These are phyloP conservation scores for Mormyrus iriodes DNA, from an alignment of 2,113 vertebrate species.

Conservation along the genomic window DNA sequence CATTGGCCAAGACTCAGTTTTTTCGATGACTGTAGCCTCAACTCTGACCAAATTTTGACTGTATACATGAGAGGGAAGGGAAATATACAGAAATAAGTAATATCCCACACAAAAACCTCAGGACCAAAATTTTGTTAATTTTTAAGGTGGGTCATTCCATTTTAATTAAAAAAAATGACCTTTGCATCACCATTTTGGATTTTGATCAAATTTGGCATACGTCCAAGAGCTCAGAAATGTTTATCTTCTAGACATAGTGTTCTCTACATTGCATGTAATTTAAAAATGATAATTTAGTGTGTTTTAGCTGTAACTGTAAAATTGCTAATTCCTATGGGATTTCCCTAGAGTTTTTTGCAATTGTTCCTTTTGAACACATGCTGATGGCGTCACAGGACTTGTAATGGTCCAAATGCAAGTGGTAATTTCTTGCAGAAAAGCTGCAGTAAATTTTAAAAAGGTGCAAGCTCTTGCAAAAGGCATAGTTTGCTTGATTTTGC, in stretches of 20 bases:
- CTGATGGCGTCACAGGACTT: too few relatives aligned
- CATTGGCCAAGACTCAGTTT: constrained; percentile 74
- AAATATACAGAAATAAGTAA: background rate
- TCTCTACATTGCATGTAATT: background rate
- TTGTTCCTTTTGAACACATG: background rate
- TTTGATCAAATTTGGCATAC: background rate
- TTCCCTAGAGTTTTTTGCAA: background rate
- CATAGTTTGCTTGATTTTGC: too few relatives aligned
- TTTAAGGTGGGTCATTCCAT: background rate
- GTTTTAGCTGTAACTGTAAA: background rate
- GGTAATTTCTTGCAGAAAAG: too few relatives aligned
- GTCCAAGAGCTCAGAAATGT: background rate
- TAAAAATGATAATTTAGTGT: background rate
- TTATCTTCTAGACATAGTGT: background rate
- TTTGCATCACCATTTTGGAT: background rate
- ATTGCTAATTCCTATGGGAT: background rate
- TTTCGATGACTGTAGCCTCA: constrained; percentile 78
- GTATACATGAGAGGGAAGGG: background rate
- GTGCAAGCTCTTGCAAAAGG: too few relatives aligned
- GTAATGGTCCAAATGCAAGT: too few relatives aligned
- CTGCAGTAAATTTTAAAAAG: too few relatives aligned
- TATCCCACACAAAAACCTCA: background rate
- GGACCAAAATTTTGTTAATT: background rate
- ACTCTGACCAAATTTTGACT: constrained; percentile 73
- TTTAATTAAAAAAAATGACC: background rate